Conservation (phyloP, 2,888 invertebrate species). For the Ornithoptera priamus region DNA sequence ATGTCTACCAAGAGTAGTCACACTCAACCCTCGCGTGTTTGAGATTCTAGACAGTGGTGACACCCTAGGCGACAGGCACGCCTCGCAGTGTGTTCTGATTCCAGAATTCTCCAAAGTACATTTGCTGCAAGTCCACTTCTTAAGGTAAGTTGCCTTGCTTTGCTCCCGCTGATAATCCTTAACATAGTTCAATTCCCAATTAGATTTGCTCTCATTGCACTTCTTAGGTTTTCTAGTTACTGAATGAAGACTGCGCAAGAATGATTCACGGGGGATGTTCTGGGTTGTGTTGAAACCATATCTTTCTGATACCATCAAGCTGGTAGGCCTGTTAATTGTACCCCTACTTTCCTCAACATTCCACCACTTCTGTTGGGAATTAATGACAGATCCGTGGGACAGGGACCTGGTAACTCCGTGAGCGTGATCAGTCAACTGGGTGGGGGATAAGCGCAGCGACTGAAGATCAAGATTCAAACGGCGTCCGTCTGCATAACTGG, state of each 20-base stretch:
- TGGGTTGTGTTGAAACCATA: constrained; percentile 56
- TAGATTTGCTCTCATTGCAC: constrained; percentile 68
- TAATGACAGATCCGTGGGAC: constrained; percentile 83
- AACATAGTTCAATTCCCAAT: constrained; percentile 74
- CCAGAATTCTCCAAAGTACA: constrained; percentile 88
- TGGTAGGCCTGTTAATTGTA: constrained; percentile 79
- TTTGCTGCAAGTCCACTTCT: constrained; percentile 85
- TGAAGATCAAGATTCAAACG: constrained; percentile 66
- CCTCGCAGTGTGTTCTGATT: constrained; percentile 84
- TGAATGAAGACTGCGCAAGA: constrained; percentile 68
- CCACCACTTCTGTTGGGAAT: constrained; percentile 74
- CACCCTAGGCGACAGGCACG: constrained; percentile 85
- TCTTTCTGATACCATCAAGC: constrained; percentile 79
- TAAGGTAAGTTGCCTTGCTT: constrained; percentile 64
- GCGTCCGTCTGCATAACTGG: constrained; percentile 61
- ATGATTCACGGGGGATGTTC: constrained; percentile 64
- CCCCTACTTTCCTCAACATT: constrained; percentile 69
- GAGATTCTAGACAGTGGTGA: constrained; percentile 62
- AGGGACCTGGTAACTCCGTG: constrained; percentile 81
- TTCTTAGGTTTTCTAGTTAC: constrained; percentile 73
- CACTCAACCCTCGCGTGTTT: constrained; percentile 67
- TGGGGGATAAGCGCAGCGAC: constrained; percentile 63
- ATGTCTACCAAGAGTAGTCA: constrained; percentile 70
- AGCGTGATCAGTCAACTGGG: constrained; percentile 64
- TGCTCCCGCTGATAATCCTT: constrained; percentile 73